Base-by-base conservation (phyloP, 1,140 invertebrate genomes). In the Teleopsis dalmanni region DNA sequence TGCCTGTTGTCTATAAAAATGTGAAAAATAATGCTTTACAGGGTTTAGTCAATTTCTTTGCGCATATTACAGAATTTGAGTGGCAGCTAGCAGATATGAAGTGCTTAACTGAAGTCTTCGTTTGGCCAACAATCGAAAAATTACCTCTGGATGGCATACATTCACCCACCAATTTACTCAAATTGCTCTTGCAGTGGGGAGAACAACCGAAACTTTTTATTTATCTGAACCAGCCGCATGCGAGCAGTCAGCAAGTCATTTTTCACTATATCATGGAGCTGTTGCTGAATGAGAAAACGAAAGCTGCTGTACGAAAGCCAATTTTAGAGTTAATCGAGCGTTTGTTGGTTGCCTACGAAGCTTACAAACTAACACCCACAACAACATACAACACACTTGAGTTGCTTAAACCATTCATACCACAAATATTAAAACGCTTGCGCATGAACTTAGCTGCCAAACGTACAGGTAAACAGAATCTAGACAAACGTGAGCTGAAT, bases 251-350 rank as follows among this genome's bases (percentile, higher is more conserved):
- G 8, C 23, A 11, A 8, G 31, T 47, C 0, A 65, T 67, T 2
- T 62, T 68, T 38, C 50, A 62, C 10, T 55, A 62, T 22, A 64
- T 94, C 10, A 81, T 93, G 35, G 70, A 79, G 47, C 71, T 95
- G 37, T 70, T 95, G 5, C 54, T 78, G 5, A 79, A 79, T 37
- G 72, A 77, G 3, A 88, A 88, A 68, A 78, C 78, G 6, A 77
- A 79, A 57, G 53, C 70, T 1, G 73, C 73, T 14, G 90, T 95
- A 0, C 71, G 79, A 8, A 82, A 79, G 53, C 66, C 78, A 22
- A 82, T 95, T 44, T 71, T 92, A 45, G 82, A 86, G 54, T 82
- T 94, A 60, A 70, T 95, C 4, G 83, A 90, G 57, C 85, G 85
- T 53, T 62, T 96, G 25, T 60, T 95, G 42, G 85, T 81, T 1